Base-by-base conservation (phyloP, 2,113 vertebrate genomes). In the Toxotes jaculatrix region DNA sequence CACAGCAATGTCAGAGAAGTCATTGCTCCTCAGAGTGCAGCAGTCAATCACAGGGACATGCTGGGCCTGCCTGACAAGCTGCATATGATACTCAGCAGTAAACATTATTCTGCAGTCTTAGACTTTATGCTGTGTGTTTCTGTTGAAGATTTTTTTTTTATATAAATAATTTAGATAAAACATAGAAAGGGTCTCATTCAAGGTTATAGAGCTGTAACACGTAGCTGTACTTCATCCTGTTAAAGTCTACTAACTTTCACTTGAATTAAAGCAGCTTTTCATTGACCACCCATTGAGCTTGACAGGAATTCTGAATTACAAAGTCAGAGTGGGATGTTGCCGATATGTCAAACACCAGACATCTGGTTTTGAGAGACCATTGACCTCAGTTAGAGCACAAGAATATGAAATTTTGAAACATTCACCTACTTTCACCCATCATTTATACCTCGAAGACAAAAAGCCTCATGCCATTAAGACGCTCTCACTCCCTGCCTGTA, bases 1-100 rank as follows among this genome's bases (percentile, higher is more conserved):
- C 71, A 79, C 72, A 69, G 83, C 83, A 79, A 84, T 90, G 89
- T 92, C 84, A 91, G 47, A 68, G 47, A 70, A 91, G 88, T 88
- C 88, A 85, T 61, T 68, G 79, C 87, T 77, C 83, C 32, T 77
- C 69, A 64, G 72, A 74, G 80, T 38, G 85, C 59, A 70, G 79
- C 83, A 86, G 87, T 88, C 88, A 89, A 86, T 90, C 88, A 91
- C 75, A 53, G 75, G 60, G 43, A 56, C 77, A 69, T 27, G 27
- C 75, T 47, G 79, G 83, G 89, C 75, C 79, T 84, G 76, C 43
- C 71, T 56, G 45, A 64, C 53, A 56, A 27, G 63, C 66, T 78
- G 45, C 57, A 72, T 65, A 42, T 69, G 72, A 72, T 62, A 60
- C 69, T 59, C 57, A 27, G 62, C 40, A 59, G 65, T 32, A 45